These are phyloP conservation scores for Lynx canadensis DNA, from an alignment of 2,113 vertebrate species.

Conservation along the genomic window DNA sequence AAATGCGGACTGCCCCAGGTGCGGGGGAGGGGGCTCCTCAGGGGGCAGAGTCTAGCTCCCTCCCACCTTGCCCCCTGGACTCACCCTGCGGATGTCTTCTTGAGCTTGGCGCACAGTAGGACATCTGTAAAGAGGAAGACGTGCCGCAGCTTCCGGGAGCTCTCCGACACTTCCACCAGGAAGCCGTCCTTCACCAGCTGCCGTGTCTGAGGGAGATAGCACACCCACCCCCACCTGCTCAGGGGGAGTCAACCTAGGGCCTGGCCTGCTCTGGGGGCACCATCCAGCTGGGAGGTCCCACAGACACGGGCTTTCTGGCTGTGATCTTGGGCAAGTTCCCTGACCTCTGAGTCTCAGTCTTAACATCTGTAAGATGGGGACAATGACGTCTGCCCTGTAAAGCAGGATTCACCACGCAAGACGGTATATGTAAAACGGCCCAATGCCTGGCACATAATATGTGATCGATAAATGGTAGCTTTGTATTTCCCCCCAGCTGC, in stretches of 20 bases:
- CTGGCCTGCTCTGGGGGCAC: not conserved
- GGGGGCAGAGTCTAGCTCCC: not conserved
- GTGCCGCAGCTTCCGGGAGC: constrained; percentile 97
- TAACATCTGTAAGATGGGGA: not conserved
- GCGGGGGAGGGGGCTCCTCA: not conserved
- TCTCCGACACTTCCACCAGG: constrained; percentile 97
- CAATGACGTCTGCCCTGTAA: not conserved
- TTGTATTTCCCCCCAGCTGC: not conserved
- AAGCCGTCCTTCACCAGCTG: constrained; percentile 99
- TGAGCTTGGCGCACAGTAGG: constrained; percentile 98
- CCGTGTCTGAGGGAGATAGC: constrained; percentile 88
- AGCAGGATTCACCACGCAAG: not conserved
- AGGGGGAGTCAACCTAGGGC: not conserved
- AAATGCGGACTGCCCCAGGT: not conserved
- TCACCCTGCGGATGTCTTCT: constrained; percentile 95
- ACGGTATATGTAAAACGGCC: not conserved
- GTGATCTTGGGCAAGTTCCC: not conserved
- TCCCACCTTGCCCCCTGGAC: not conserved
- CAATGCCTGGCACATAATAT: not conserved
- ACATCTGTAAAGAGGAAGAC: constrained; percentile 99
- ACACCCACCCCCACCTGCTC: constrained; percentile 45
- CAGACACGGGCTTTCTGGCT: not conserved
- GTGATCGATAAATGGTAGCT: accelerated
- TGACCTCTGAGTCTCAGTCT: not conserved
- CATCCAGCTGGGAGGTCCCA: not conserved